A percentile compares a stretch with the other conserved stretches of the same genome.
phyloP scores from a whole-genome alignment of 2,113 vertebrate genomes.

The Onychostruthus taczanowskii region DNA sequence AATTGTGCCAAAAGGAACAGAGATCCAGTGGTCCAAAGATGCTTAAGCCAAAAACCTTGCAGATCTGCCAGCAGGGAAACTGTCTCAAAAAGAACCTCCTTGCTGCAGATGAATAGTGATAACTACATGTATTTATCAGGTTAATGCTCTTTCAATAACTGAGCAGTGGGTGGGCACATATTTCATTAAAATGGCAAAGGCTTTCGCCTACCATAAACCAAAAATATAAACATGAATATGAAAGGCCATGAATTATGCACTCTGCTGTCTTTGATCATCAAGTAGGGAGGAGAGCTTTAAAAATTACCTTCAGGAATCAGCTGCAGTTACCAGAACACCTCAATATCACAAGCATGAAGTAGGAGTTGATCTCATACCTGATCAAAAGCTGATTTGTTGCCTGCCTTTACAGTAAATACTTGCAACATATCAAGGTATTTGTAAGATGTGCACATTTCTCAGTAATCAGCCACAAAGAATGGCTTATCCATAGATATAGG shows the following conservation, averaged over 20 bases:
- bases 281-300: neutral
- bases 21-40: neutral
- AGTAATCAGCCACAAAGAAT: neutral
- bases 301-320: neutral
- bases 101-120: neutral
- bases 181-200: conserved; percentile 30
- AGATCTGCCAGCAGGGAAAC: neutral
- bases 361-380: neutral
- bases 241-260: conserved; percentile 41
- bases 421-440: neutral
- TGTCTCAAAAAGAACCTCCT: neutral
- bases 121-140: neutral
- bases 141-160: neutral
- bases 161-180: neutral
- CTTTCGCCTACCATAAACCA: neutral
- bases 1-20: neutral
- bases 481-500: neutral
- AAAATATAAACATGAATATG: conserved; percentile 49
- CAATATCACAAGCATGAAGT: neutral
- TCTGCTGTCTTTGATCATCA: conserved; percentile 24
- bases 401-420: neutral
- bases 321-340: neutral
- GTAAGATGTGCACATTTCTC: neutral
- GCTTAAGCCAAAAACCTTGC: neutral
- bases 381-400: conserved; percentile 32